These are phyloP conservation scores for Pachyrhynchus sulphureomaculatus DNA, from an alignment of 1,140 invertebrate genomes.

Conservation along the genomic window DNA sequence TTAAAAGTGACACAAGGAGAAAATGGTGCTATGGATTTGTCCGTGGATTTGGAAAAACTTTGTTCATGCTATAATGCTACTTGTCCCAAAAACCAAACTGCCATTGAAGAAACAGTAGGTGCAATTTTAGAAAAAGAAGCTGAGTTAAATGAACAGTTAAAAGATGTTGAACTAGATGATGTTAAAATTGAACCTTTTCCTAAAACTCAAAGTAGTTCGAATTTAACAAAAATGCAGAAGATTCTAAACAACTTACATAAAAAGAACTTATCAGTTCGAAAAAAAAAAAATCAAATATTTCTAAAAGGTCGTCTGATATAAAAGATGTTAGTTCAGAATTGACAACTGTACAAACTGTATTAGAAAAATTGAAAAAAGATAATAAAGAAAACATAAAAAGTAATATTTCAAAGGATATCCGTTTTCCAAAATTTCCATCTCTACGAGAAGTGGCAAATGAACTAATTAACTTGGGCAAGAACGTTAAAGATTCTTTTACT, in stretches of 20 bases:
- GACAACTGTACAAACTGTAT: not conserved
- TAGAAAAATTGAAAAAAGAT: not conserved
- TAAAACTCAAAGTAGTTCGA: no score
- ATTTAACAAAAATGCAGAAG: not conserved
- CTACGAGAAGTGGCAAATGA: not conserved
- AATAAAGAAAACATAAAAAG: not conserved
- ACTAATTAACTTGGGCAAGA: not conserved
- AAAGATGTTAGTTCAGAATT: not conserved
- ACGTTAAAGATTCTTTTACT: not conserved
- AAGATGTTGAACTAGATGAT: not conserved
- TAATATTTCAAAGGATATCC: not conserved
- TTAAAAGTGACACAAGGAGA: slow-evolving; percentile 29
- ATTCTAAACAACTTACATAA: not conserved
- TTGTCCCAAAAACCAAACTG: slow-evolving; percentile 32
- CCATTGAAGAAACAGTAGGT: slow-evolving; percentile 26
- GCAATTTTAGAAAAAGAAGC: slow-evolving; percentile 32
- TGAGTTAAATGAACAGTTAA: slow-evolving; percentile 32
- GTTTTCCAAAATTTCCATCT: not conserved
- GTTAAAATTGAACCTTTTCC: not conserved
- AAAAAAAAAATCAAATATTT: slow-evolving; percentile 7
- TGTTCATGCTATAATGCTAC: slow-evolving; percentile 38
- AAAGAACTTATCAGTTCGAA: no score
- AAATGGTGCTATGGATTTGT: slow-evolving; percentile 34
- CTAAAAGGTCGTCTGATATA: slow-evolving; percentile 22
- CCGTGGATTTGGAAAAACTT: slow-evolving; percentile 36